Base-by-base conservation (phyloP, 2,797 vertebrate species). In the Sarcophilus harrisii region DNA sequence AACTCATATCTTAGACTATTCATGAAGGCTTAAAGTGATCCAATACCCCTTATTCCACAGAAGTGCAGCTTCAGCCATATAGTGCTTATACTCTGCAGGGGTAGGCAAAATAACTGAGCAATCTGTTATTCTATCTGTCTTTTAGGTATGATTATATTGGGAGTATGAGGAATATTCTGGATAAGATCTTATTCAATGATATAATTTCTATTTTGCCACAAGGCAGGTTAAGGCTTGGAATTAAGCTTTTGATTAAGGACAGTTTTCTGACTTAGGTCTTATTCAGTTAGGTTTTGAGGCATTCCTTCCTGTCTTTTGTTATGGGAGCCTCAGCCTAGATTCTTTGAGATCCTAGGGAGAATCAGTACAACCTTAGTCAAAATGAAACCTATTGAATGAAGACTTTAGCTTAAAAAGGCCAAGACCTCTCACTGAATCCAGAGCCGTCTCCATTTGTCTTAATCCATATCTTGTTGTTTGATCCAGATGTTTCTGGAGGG, bases 21-120 rank as follows among this genome's bases (percentile, higher is more conserved):
- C 24, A 81, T 81, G 73, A 81, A 81, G 9, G 38, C 38, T 81
- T 45, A 81, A 73, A 73, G n/a, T 10, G 18, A 0, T 38, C 52
- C 55, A 89, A 57, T 18, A 94, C 54, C 58, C 28, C 57, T 93
- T 92, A 13, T 32, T 18, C 49, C 54, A 49, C 18, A 24, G 38
- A 93, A 58, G 9, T 45, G 18, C 55, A 59, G 91, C 30, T 38
- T 52, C 66, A 94, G 89, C 14, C 21, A 54, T 58, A 28, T 24
- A 73, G 66, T 73, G 21, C n/a, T 73, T 73, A 12, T 38, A 30
- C 30, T 94, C 27, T 38, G 45, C 58, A 95, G 29, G 30, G 94
- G 91, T 49, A 97, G 90, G 81, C 62, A 24, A 94, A 94, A 93
- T 91, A 89, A 94, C n/a, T 58, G 21, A 87, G 30, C 9, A 45